Base-by-base conservation (phyloP, 2,888 invertebrate genomes). In the Drepana falcataria region DNA sequence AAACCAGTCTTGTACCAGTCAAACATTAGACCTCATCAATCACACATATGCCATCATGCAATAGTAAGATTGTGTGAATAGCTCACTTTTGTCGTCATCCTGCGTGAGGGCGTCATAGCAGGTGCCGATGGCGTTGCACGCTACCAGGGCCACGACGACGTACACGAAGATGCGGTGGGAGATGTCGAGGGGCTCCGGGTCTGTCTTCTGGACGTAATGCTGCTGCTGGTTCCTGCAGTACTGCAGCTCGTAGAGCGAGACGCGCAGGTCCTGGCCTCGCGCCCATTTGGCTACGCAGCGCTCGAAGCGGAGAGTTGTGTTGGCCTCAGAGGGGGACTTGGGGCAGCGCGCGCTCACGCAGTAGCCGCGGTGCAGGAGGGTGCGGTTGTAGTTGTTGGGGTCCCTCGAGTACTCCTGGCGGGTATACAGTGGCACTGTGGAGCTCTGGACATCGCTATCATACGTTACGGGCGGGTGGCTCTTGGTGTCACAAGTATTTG, bases 351-450 rank as follows among this genome's bases (percentile, higher is more conserved):
- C 61, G 58, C 79, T 80, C 41, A 86, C 75, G 72, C 86, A 87
- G 73, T 84, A 83, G 2, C 86, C 86, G 21, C 87, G 83, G 62
- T 86, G 84, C 1, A 87, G 61, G 2, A 71, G 66, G 9, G 79
- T 81, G 56, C 79, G 83, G 67, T 86, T 77, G 71, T 82, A 87
- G 64, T 83, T 66, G 49, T 68, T 65, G 0, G 60, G 66, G 49
- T 78, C 71, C 1, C 62, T 58, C 0, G 85, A 81, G 58, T 82
- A 81, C 55, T 80, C 79, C 86, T 87, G 68, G 4, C 34, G 44
- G 9, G 44, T 6, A 44, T 2, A 44, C 44, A 44, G 3, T 9
- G 6, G 44, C 6, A 44, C 44, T 9, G 6, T 7, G 9, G 9
- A 41, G 9, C 44, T 9, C 9, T 9, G 7, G 7, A 40, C 7